Base-by-base conservation (phyloP, 2,113 vertebrate species). In the Guaruba guarouba region DNA sequence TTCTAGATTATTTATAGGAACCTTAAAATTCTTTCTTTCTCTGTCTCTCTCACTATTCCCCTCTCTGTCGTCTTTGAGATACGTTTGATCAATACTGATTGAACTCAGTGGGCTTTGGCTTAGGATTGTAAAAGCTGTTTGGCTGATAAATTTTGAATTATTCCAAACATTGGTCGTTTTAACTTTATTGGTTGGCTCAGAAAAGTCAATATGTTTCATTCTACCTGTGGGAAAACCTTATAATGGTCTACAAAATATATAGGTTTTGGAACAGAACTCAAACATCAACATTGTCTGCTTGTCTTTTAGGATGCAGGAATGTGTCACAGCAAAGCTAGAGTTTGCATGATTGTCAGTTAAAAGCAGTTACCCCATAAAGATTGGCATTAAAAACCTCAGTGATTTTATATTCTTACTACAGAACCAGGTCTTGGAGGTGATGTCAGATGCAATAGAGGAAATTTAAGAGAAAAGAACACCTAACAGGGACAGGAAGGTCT, bases 371-470 rank as follows among this genome's bases (percentile, higher is more conserved):
- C 5, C 6, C 10, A 35, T 43, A 51, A 41, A 39, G 5, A 3
- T 11, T 24, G 11, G 14, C 51, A 31, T 8, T 23, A 57, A 67
- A n/a, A 86, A 1, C 10, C 22, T 37, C 17, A 37, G 15, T 1
- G 4, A 44, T 43, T 86, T 55, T 61, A 33, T 52, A 13, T 37
- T 35, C 8, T 63, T 17, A 59, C 13, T 31, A 25, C 5, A 78
- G 13, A 24, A 73, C 10, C 0, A 5, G 6, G 11, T 51, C 37
- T 77, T 0, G 0, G 20, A 11, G 5, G 1, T 39, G 17, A 20
- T 48, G 55, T 24, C 20, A 59, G 57, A 59, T 13, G 55, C 1
- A 5, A 12, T 14, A 86, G 20, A 48, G 35, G 19, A 31, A 4
- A 27, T 51, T 51, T 51, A 49, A 80, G 13, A 51, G 37, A 41